Conservation (phyloP, 2,797 vertebrate genomes). For the Discoglossus pictus region DNA sequence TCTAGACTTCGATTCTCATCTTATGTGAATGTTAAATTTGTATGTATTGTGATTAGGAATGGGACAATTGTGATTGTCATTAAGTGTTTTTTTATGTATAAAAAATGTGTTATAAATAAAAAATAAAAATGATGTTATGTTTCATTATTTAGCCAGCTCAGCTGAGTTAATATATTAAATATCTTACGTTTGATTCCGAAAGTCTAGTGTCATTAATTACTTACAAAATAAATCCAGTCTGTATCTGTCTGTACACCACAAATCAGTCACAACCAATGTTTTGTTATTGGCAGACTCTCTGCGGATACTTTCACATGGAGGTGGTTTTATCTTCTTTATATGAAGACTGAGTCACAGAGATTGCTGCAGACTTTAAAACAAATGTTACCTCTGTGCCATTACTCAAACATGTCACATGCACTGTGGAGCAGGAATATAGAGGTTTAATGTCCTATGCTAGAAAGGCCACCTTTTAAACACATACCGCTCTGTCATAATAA, state of each 20-base stretch:
- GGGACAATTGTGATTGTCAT: no score
- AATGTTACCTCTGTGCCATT: conserved; percentile 27
- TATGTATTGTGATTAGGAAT: no score
- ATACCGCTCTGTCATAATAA: conserved; percentile 9
- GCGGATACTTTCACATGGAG: conserved; percentile 5
- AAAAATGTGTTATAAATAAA: no score
- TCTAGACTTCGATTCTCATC: no score
- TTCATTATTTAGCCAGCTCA: no score
- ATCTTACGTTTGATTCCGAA: neutral
- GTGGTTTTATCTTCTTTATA: conserved; percentile 5
- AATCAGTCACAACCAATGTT: conserved; percentile 30
- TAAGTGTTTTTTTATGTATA: no score
- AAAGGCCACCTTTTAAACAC: conserved; percentile 24
- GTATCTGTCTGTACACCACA: conserved; percentile 14
- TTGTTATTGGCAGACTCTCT: conserved; percentile 9
- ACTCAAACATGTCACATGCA: conserved; percentile 42
- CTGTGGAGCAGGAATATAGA: conserved; percentile 23
- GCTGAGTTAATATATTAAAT: no score
- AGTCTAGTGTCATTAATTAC: conserved; percentile 5
- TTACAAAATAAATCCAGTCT: conserved; percentile 29
- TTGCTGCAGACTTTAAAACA: conserved; percentile 31
- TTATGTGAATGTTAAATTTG: no score
- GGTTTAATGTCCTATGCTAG: conserved; percentile 17
- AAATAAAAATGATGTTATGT: no score
- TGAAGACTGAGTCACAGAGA: conserved; percentile 30